Base-by-base conservation (phyloP, 2,113 vertebrate species). In the Ariopsis seemanni region DNA sequence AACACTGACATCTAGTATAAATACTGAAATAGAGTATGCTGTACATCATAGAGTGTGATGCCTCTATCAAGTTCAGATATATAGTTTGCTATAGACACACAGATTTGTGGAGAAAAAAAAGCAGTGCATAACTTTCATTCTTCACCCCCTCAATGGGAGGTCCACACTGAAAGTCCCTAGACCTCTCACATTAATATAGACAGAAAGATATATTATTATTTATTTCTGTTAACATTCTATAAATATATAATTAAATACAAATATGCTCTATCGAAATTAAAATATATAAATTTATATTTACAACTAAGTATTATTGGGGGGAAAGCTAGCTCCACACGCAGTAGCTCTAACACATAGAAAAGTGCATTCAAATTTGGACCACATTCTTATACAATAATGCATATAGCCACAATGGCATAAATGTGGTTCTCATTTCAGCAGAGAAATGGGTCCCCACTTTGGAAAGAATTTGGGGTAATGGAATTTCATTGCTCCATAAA, bases 311-410 rank as follows among this genome's bases (percentile, higher is more conserved):
- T 87, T 84, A 74, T n/a, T 83, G 83, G 57, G 78, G 8, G 2
- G 83, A 88, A 88, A 77, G 69, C 60, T 84, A 89, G 34, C 82
- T 88, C 81, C 67, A 90, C 83, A 89, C 82, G 34, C 84, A 89
- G 72, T 58, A 89, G 86, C 75, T 89, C 63, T 60, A 86, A 90
- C 83, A 88, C 58, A 88, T 60, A 86, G 60, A 85, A 86, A 91
- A 88, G 86, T 91, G 86, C 88, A 88, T 91, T 86, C 69, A 88
- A 84, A 86, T 86, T 22, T 71, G n/a, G 53, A 80, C 83, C 88
- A 50, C 72, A 52, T 79, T 79, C 30, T 52, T 80, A 27, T 74
- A 65, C 80, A 77, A 1, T 86, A 58, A 63, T 53, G 80, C 84
- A 86, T 86, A 86, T 58, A 75, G 18, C 77, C 82, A 27, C 18